Base-by-base conservation (phyloP, 2,888 invertebrate species). In the Ormyrus nitidulus region DNA sequence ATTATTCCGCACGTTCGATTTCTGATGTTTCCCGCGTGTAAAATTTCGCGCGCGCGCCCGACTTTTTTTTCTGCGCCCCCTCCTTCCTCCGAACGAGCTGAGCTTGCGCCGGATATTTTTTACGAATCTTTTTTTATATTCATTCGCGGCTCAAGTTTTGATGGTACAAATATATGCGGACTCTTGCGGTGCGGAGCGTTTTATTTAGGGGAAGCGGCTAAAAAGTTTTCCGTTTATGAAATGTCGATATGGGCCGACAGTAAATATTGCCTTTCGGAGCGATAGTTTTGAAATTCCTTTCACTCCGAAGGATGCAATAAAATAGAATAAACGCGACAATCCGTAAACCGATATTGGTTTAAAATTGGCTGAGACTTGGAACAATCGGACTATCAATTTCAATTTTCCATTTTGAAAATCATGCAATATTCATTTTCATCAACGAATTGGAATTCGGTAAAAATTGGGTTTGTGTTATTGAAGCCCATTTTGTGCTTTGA, bases 241-340 rank as follows among this genome's bases (percentile, higher is more conserved):
- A 34, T 34, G 34, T 4, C 34, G 34, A 34, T 34, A 34, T 34
- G 34, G 0, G 34, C 34, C 34, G 34, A 56, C 7, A 11, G 56
- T 56, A 56, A 56, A 56, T 56, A 56, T 56, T 56, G 56, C 56
- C 56, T 56, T 56, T 56, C 56, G 13, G 13, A 56, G 56, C 56
- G 7, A 56, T 56, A 56, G 56, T 56, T 56, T n/a, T 13, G 56
- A 56, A 53, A 56, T 56, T 56, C 56, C 13, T 56, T 56, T 13
- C 56, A 56, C 13, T 11, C 56, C 13, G 56, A 56, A 11, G 56
- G 56, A 5, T 13, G 13, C 56, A 56, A 56, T 56, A 13, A 56
- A 56, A 56, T 56, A 56, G 56, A 56, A 56, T 56, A 56, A 56
- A 13, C 56, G 56, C 56, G 11, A 56, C 11, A 56, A 56, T 56